These are phyloP conservation scores for Creontiades dilutus DNA, from an alignment of 2,888 invertebrate species.

Conservation along the genomic window DNA sequence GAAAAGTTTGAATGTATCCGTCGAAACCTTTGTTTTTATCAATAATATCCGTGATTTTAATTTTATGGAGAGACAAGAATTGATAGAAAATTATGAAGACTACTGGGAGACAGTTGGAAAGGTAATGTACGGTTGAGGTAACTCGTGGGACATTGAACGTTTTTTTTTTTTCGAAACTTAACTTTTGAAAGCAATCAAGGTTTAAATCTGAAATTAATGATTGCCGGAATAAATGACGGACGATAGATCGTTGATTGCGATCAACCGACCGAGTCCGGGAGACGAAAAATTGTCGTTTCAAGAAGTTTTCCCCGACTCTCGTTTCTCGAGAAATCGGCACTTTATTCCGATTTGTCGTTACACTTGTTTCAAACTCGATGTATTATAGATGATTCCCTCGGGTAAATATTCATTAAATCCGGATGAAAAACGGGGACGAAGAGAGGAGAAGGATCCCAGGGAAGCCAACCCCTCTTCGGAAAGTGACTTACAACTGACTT, in stretches of 20 bases:
- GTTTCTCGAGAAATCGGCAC: slow-evolving; percentile 23
- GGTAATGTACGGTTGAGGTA: no score
- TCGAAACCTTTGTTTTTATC: no score
- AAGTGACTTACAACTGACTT: slow-evolving; percentile 70
- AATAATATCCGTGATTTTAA: no score
- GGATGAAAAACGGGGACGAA: not conserved
- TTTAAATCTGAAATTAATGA: not conserved
- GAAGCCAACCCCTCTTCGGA: slow-evolving; percentile 45
- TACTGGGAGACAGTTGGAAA: no score
- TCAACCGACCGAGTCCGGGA: not conserved
- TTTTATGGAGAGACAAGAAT: no score
- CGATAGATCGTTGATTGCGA: slow-evolving; percentile 11
- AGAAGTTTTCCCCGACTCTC: not conserved
- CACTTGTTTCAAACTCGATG: slow-evolving; percentile 65
- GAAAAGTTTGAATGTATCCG: no score
- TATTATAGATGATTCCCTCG: slow-evolving; percentile 64
- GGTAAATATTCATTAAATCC: slow-evolving; percentile 67
- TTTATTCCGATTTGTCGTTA: slow-evolving; percentile 65
- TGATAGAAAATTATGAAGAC: no score
- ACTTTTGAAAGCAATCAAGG: not conserved
- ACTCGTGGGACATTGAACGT: no score
- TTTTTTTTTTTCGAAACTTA: no score
- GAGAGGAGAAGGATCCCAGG: not conserved
- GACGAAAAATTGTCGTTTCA: not conserved
- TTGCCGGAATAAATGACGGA: not conserved